Conservation (phyloP, 2,797 vertebrate genomes). For the Sphenodon punctatus region DNA sequence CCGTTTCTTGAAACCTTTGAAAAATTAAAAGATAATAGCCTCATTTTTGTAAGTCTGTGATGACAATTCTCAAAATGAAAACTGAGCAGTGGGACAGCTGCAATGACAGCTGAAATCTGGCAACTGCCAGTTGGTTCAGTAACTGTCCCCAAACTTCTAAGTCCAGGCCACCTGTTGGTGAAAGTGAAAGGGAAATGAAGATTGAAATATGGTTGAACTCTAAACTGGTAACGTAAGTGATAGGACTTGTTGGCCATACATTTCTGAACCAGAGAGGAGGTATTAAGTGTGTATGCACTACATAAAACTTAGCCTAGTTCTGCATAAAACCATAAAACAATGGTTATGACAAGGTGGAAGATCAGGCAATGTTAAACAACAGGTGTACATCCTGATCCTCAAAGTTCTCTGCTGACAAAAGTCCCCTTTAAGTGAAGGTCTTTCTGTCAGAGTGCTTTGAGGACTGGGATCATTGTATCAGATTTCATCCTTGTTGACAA, state of each 20-base stretch:
- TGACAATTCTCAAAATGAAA: slow-evolving; percentile 11
- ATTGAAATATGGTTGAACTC: slow-evolving; percentile 34
- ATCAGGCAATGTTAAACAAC: slow-evolving; percentile 1
- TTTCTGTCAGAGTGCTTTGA: too few relatives aligned
- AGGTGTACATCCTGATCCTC: too few relatives aligned
- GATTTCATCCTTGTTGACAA: neutral
- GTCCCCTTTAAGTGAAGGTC: too few relatives aligned
- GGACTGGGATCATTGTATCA: too few relatives aligned
- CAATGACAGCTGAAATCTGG: too few relatives aligned
- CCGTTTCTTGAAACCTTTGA: neutral
- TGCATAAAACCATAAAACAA: neutral
- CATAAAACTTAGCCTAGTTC: neutral
- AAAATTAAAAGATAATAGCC: neutral
- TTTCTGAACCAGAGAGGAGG: slow-evolving; percentile 24
- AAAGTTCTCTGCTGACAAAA: too few relatives aligned
- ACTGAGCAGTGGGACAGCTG: neutral
- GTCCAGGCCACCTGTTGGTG: neutral
- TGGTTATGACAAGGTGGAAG: neutral
- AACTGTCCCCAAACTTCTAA: too few relatives aligned
- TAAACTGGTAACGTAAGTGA: slow-evolving; percentile 17
- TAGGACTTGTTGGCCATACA: slow-evolving; percentile 37
- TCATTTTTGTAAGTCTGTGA: too few relatives aligned
- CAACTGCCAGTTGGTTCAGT: too few relatives aligned
- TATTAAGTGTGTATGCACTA: neutral
- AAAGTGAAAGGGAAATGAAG: slow-evolving; percentile 27